Conservation (phyloP, 2,113 vertebrate species). For the Entosphenus tridentatus region DNA sequence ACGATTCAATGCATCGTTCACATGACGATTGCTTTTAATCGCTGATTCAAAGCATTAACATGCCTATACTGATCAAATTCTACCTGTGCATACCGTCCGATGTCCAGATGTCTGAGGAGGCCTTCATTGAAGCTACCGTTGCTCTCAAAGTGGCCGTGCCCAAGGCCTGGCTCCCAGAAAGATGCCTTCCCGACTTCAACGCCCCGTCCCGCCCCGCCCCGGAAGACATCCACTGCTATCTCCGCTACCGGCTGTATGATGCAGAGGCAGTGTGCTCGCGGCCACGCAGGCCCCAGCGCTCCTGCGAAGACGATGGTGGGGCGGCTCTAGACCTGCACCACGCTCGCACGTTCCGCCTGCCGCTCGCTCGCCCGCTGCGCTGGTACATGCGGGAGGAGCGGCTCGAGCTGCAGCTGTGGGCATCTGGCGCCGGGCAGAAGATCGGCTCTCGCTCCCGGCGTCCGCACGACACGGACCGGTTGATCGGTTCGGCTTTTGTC, state of each 20-base stretch:
- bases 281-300: slow-evolving; percentile 33
- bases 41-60: no score
- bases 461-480: slow-evolving; percentile 48
- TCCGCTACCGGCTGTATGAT: slow-evolving; percentile 56
- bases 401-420: slow-evolving; percentile 71
- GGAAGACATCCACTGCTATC: slow-evolving; percentile 40
- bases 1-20: no score
- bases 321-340: slow-evolving; percentile 37
- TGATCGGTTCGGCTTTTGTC: slow-evolving; percentile 62
- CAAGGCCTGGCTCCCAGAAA: slow-evolving; percentile 45
- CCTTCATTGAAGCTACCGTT: slow-evolving; percentile 7
- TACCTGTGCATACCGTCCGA: no score
- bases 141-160: slow-evolving; percentile 36
- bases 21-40: no score
- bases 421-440: slow-evolving; percentile 33
- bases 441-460: slow-evolving; percentile 22
- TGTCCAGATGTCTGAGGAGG: no score
- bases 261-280: slow-evolving; percentile 38
- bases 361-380: slow-evolving; percentile 29
- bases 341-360: slow-evolving; percentile 25
- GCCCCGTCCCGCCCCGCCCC: not conserved
- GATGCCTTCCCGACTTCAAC: slow-evolving; percentile 19
- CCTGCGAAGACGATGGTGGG: slow-evolving; percentile 10
- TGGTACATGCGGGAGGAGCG: slow-evolving; percentile 75
- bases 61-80: no score